A percentile compares a stretch with the other conserved stretches of the same genome.
phyloP scores from a whole-genome alignment of 2,888 invertebrate species.

The Leucophenga maculata region DNA sequence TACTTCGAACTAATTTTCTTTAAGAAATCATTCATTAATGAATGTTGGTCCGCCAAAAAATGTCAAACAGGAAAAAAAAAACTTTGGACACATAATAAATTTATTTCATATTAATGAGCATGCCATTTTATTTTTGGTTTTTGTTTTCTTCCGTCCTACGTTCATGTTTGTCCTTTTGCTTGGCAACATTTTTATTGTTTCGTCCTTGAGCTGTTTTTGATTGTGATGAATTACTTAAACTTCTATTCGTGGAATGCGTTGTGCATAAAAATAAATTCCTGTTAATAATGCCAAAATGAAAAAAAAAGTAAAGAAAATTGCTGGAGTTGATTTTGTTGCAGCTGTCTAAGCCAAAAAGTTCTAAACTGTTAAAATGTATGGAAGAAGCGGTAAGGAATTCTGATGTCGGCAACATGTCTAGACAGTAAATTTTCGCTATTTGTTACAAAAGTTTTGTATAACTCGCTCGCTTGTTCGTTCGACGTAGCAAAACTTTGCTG shows the following conservation, averaged over 20 bases:
- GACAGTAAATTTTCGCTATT: constrained; percentile 49
- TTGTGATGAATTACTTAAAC: constrained; percentile 26
- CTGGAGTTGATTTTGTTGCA: constrained; percentile 17
- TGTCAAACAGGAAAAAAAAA: neutral
- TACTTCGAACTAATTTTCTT: neutral
- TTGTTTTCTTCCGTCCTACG: neutral
- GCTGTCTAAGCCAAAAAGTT: neutral
- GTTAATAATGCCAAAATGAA: neutral
- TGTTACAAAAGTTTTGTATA: constrained; percentile 33
- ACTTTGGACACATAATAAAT: neutral
- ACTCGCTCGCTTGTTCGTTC: constrained; percentile 7
- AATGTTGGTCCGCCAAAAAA: neutral
- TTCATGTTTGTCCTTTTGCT: neutral
- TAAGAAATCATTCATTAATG: neutral
- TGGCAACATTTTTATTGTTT: neutral
- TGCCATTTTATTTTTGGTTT: neutral
- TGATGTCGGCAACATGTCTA: constrained; percentile 45
- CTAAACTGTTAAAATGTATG: neutral
- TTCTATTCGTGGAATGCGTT: neutral
- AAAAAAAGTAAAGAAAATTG: neutral
- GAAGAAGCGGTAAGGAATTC: neutral
- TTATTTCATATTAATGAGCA: constrained; percentile 25
- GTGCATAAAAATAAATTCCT: neutral
- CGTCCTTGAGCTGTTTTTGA: constrained; percentile 28
- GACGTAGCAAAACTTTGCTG: constrained; percentile 15